Conservation (phyloP, 2,888 invertebrate species). For the Scaptomyza parva region DNA sequence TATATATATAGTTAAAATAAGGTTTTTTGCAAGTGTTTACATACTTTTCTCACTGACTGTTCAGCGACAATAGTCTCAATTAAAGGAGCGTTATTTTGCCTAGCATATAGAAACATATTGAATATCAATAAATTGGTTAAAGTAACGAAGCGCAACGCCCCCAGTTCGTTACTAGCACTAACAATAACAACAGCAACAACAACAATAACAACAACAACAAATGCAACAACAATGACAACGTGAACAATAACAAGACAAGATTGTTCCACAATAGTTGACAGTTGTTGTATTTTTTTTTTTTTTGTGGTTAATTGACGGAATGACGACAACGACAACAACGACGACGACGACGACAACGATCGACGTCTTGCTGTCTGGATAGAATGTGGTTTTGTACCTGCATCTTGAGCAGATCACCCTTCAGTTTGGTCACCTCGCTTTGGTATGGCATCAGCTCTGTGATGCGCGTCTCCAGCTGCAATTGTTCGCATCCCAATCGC, state of each 20-base stretch:
- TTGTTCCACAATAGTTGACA: conserved; percentile 41
- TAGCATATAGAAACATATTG: conserved; percentile 61
- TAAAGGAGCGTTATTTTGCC: conserved; percentile 42
- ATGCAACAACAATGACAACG: conserved; percentile 8
- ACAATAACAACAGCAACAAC: conserved; percentile 8
- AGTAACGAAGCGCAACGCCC: conserved; percentile 72
- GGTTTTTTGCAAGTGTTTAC: not conserved
- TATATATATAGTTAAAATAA: no score
- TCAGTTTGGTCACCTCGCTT: conserved; percentile 88
- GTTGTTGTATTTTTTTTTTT: not conserved
- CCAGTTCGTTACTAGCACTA: conserved; percentile 9
- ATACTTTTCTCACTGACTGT: conserved; percentile 27
- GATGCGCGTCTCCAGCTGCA: conserved; percentile 87
- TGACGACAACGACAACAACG: not conserved
- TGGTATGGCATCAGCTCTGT: conserved; percentile 88
- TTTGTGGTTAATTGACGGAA: conserved; percentile 36
- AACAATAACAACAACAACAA: conserved; percentile 19
- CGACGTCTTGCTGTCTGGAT: conserved; percentile 17
- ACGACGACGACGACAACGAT: not conserved
- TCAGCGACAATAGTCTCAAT: conserved; percentile 31
- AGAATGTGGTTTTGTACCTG: conserved; percentile 86
- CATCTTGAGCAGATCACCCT: conserved; percentile 89
- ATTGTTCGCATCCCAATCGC: conserved; percentile 88
- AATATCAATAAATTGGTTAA: conserved; percentile 69
- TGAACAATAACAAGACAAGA: conserved; percentile 24